Base-by-base conservation (phyloP, 2,797 vertebrate genomes). In the Carcharodon carcharias region DNA sequence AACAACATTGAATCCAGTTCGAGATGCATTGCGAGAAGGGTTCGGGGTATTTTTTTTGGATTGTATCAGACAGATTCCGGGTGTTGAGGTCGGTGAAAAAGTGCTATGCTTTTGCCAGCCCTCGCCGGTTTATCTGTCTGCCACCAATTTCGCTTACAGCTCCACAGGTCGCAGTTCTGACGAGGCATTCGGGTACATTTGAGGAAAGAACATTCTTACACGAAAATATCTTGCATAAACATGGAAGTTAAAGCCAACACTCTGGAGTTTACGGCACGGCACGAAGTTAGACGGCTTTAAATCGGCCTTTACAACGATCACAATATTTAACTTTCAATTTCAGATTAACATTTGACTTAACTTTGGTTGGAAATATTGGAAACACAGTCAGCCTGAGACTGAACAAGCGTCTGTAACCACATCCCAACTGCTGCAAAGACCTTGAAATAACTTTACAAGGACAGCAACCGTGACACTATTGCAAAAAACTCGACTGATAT, bases 281-380 rank as follows among this genome's bases (percentile, higher is more conserved):
- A 18, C 28, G 26, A 40, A 65, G n/a, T 40, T 93, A 40, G 56
- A 45, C 23, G 1, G 7, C 21, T 65, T 23, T 65, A 7, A 92
- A 92, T 4, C 12, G 91, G n/a, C 89, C 58, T 63, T 92, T n/a
- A n/a, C 89, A 92, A 23, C 3, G 21, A 40, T 28, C 91, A 67
- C 9, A 45, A 26, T 45, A 93, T 93, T 93, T 93, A 40, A n/a
- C 63, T 40, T 93, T 93, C n/a, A 93, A 93, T 65, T 93, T 93
- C 61, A 65, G 61, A 7, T 45, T 35, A 67, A 93, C 7, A 67
- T 67, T 65, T 93, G 2, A 26, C 65, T 26, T 26, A 65, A 93
- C n/a, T 65, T 61, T 45, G 9, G 21, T 93, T 67, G n/a, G 61
- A 23, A 18, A 67, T 63, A 91, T 50, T 50, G 45, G 40, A 21